These are phyloP conservation scores for Sebastes nivosus DNA, from an alignment of 2,797 vertebrate genomes.

Conservation along the genomic window DNA sequence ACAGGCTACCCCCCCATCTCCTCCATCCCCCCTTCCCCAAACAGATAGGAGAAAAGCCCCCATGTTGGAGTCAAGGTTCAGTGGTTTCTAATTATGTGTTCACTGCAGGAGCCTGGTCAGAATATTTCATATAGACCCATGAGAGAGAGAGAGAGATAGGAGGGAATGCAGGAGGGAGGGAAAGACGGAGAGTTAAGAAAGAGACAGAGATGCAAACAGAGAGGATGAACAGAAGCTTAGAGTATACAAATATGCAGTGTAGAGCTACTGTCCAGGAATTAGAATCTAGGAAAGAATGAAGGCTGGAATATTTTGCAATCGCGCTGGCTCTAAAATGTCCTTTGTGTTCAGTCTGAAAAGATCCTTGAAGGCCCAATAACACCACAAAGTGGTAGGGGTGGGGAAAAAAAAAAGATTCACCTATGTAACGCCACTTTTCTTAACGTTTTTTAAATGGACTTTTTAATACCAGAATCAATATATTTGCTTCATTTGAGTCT, in stretches of 20 bases:
- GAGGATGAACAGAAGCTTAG: neutral
- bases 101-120: conserved; percentile 54
- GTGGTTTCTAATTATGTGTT: conserved; percentile 76
- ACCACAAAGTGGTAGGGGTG: no score
- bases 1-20: conserved; percentile 20
- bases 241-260: neutral
- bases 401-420: no score
- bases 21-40: conserved; percentile 18
- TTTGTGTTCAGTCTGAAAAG: no score
- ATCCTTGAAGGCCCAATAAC: no score
- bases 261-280: neutral
- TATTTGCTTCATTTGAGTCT: no score
- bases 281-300: no score
- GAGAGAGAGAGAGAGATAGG: conserved; percentile 38
- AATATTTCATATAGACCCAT: conserved; percentile 71
- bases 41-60: conserved; percentile 64
- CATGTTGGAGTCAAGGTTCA: conserved; percentile 68
- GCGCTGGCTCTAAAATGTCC: no score
- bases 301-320: no score
- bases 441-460: no score
- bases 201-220: conserved; percentile 14
- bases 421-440: no score
- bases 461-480: no score
- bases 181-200: conserved; percentile 7
- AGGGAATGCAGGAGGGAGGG: conserved; percentile 20